Evolutionary conservation across 2,888 invertebrate species (phyloP).

Genomic region (Trachelus stipa): DNA sequence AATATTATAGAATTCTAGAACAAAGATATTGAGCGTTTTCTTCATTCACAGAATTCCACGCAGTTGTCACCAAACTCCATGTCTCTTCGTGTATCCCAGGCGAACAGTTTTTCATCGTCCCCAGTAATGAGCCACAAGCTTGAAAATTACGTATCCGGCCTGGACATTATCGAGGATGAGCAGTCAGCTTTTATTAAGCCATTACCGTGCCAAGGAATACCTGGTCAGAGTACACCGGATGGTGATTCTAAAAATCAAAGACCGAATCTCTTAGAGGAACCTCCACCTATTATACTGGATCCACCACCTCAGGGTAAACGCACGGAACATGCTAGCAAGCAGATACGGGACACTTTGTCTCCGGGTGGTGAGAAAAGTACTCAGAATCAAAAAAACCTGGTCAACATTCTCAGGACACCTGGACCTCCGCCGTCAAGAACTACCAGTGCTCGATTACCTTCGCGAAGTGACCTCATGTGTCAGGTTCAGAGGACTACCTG

Average conservation of each 20-base stretch:
- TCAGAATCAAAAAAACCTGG: conserved; percentile 34
- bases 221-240: conserved; percentile 23
- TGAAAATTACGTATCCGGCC: conserved; percentile 55
- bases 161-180: conserved; percentile 23
- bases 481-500: conserved; percentile 84
- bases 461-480: conserved; percentile 86
- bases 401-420: conserved; percentile 49
- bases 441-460: conserved; percentile 88
- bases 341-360: conserved; percentile 10
- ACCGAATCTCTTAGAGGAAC: conserved; percentile 41
- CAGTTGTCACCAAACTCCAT: conserved; percentile 52
- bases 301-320: conserved; percentile 53
- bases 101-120: conserved; percentile 59
- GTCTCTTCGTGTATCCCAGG: conserved; percentile 56
- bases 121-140: conserved; percentile 62
- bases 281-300: conserved; percentile 54
- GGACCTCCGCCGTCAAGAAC: conserved; percentile 69
- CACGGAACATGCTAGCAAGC: conserved; percentile 24
- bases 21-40: background rate
- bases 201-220: conserved; percentile 45
- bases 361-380: conserved; percentile 9
- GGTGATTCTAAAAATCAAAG: conserved; percentile 17
- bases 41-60: conserved; percentile 43
- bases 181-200: conserved; percentile 61
- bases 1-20: background rate